A percentile compares a stretch with the other conserved stretches of the same genome.
These are phyloP conservation scores for Knipowitschia caucasica DNA, from an alignment of 2,797 vertebrate genomes.

Conservation along the genomic window DNA sequence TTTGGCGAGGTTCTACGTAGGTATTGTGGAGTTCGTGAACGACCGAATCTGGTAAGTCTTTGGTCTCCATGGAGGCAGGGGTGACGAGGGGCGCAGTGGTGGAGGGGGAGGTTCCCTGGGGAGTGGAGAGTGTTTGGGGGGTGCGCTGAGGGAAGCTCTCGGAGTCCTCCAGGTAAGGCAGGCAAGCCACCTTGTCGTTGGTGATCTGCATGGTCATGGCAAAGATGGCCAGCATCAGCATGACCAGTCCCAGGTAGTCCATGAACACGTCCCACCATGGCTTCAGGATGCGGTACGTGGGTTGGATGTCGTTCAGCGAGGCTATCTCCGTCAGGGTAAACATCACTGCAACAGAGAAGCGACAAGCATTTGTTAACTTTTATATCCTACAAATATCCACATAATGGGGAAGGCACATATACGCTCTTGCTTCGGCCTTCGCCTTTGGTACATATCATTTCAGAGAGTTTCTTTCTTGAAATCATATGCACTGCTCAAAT, in stretches of 20 bases:
- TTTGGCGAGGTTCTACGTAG: conserved; percentile 19
- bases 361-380: too few species aligned
- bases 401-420: too few species aligned
- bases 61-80: conserved; percentile 31
- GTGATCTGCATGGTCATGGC: conserved; percentile 99
- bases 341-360: conserved; percentile 85
- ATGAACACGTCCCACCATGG: conserved; percentile 99
- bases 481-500: too few species aligned
- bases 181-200: conserved; percentile 98
- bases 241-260: conserved; percentile 97
- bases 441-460: too few species aligned
- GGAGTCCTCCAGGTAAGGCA: conserved; percentile 82
- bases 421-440: too few species aligned
- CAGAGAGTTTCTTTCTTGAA: too few species aligned
- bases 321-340: conserved; percentile 99
- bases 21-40: conserved; percentile 44
- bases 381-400: too few species aligned
- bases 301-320: conserved; percentile 96
- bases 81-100: conserved; percentile 12
- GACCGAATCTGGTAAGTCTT: conserved; percentile 50
- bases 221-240: conserved; percentile 99
- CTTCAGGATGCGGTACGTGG: conserved; percentile 97
- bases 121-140: conserved; percentile 48
- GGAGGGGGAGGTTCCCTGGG: conserved; percentile 44
- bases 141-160: conserved; percentile 61